These are phyloP conservation scores for Pempheris klunzingeri DNA, from an alignment of 2,797 vertebrate genomes.

Conservation along the genomic window DNA sequence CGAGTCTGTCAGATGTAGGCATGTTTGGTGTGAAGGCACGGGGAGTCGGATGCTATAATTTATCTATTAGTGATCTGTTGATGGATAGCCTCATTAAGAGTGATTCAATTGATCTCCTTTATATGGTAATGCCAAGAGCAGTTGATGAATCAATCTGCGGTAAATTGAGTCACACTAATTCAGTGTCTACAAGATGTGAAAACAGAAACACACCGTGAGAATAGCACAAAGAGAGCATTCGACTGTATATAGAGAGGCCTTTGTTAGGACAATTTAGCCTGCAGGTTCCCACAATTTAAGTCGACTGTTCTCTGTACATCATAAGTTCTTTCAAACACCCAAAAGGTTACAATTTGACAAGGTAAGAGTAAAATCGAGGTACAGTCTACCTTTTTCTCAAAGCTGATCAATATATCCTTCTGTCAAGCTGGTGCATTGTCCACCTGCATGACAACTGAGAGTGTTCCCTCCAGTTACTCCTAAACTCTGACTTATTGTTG, in stretches of 20 bases:
- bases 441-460: slow-evolving; percentile 45
- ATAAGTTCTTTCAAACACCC: background rate
- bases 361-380: background rate
- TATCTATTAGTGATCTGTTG: slow-evolving; percentile 65
- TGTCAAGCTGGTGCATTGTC: slow-evolving; percentile 33
- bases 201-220: slow-evolving; percentile 28
- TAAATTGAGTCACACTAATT: slow-evolving; percentile 58
- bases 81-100: slow-evolving; percentile 76
- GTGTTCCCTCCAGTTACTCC: slow-evolving; percentile 18
- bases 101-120: slow-evolving; percentile 68
- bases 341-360: too few species aligned
- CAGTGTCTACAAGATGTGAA: slow-evolving; percentile 31
- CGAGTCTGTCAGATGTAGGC: slow-evolving; percentile 40
- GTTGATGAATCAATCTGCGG: slow-evolving; percentile 58
- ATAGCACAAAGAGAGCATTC: slow-evolving; percentile 3
- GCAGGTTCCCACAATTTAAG: background rate
- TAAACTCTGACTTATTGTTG: slow-evolving; percentile 25
- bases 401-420: slow-evolving; percentile 49
- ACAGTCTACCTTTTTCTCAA: slow-evolving; percentile 29
- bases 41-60: slow-evolving; percentile 54
- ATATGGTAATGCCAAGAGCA: slow-evolving; percentile 53
- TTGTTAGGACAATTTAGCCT: slow-evolving; percentile 13
- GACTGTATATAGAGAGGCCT: slow-evolving; percentile 13
- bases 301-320: background rate
- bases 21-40: slow-evolving; percentile 32